These are phyloP conservation scores for Montifringilla adamsi DNA, from an alignment of 2,113 vertebrate genomes.

Conservation along the genomic window DNA sequence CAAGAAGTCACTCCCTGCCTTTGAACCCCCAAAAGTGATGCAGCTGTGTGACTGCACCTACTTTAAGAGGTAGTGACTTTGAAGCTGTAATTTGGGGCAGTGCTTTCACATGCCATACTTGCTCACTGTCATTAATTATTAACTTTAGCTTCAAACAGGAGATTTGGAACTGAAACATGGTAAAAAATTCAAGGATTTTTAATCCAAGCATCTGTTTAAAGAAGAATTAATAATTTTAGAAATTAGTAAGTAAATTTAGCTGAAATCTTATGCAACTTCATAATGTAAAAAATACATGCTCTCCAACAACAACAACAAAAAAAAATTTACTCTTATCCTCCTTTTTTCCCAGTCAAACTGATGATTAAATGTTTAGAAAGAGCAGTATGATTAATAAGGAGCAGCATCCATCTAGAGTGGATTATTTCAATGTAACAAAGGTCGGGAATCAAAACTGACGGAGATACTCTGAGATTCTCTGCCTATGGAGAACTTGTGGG, in stretches of 20 bases:
- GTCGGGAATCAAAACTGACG: background rate
- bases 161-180: background rate
- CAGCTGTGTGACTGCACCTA: background rate
- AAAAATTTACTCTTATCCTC: background rate
- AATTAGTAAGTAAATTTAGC: background rate
- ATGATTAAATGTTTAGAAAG: background rate
- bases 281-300: background rate
- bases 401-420: background rate
- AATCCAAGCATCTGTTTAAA: background rate
- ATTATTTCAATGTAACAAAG: background rate
- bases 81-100: background rate
- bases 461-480: background rate
- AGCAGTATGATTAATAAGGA: background rate
- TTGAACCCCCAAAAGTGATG: background rate
- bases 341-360: background rate
- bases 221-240: background rate
- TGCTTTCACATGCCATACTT: background rate
- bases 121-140: conserved; percentile 9
- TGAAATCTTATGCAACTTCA: background rate
- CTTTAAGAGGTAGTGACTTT: background rate
- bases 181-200: background rate
- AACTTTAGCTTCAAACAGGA: background rate
- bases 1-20: background rate
- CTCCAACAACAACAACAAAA: background rate
- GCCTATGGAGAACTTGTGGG: background rate